These are phyloP conservation scores for Drosophila colorata DNA, from an alignment of 2,888 invertebrate genomes.

Conservation along the genomic window DNA sequence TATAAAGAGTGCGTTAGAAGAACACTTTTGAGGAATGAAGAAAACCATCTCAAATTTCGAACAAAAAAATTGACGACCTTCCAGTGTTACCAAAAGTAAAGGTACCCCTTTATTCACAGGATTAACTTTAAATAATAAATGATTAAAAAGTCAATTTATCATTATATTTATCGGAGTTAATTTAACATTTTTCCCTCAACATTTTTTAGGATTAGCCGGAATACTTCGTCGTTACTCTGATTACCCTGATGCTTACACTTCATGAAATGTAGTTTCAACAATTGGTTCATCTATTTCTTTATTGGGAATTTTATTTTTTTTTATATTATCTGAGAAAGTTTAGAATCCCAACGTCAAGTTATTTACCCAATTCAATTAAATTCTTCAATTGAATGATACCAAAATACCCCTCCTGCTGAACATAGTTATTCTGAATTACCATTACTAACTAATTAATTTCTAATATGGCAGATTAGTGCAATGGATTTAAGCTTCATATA, in stretches of 20 bases:
- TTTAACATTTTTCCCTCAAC: slow-evolving; percentile 93
- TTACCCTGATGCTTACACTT: slow-evolving; percentile 88
- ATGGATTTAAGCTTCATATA: no score
- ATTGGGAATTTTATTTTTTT: slow-evolving; percentile 87
- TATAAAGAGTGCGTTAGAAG: no score
- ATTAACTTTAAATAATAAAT: slow-evolving; percentile 87
- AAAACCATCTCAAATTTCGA: no score
- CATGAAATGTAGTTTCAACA: slow-evolving; percentile 89
- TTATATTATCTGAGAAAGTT: slow-evolving; percentile 88
- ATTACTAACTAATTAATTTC: no score
- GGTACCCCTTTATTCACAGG: slow-evolving; percentile 89
- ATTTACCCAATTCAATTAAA: slow-evolving; percentile 86
- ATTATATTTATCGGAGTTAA: slow-evolving; percentile 87
- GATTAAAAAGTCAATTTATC: slow-evolving; percentile 90
- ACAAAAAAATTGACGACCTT: no score
- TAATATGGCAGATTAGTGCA: no score
- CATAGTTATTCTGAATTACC: slow-evolving; percentile 88
- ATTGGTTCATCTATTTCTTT: slow-evolving; percentile 89
- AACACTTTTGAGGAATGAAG: no score
- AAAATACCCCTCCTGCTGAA: slow-evolving; percentile 87
- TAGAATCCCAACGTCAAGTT: slow-evolving; percentile 86
- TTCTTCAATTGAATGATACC: slow-evolving; percentile 88
- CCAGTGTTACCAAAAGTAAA: no score
- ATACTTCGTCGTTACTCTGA: slow-evolving; percentile 92
- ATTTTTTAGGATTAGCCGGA: slow-evolving; percentile 90